These are phyloP conservation scores for Elegia similella DNA, from an alignment of 2,888 invertebrate species.

Conservation along the genomic window DNA sequence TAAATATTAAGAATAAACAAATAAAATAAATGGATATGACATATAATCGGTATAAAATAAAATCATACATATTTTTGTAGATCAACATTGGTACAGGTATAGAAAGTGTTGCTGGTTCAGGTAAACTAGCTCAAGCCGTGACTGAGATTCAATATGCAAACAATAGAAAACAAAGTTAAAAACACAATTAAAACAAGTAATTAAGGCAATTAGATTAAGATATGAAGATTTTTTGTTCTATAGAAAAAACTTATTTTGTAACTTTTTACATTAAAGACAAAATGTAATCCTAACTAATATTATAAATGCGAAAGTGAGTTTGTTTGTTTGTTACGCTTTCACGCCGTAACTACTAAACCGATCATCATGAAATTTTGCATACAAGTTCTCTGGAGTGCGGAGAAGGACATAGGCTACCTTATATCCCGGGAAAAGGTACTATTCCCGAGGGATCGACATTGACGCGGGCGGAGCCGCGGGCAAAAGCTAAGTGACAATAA, in stretches of 20 bases:
- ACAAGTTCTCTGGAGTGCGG: no score
- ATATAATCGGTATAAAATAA: not conserved
- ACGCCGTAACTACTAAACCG: no score
- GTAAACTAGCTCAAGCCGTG: constrained; percentile 1
- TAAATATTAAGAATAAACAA: not conserved
- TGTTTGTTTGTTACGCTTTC: no score
- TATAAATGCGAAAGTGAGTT: no score
- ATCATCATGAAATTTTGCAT: no score
- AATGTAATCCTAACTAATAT: no score
- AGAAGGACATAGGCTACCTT: no score
- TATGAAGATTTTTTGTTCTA: not conserved
- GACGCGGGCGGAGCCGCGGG: no score
- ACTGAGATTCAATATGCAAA: constrained; percentile 8
- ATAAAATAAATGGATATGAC: not conserved
- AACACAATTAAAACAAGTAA: not conserved
- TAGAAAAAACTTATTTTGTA: not conserved
- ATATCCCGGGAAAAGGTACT: no score
- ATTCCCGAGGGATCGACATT: no score
- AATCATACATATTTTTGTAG: not conserved
- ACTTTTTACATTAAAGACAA: no score
- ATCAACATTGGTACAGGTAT: not conserved
- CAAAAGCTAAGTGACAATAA: no score
- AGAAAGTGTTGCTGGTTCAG: not conserved
- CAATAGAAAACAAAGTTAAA: not conserved
- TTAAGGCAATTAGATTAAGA: not conserved